Evolutionary conservation across 2,888 invertebrate species (phyloP), one percentile per base, ranked within the genome.

Genomic region (Oasisia sp.): DNA sequence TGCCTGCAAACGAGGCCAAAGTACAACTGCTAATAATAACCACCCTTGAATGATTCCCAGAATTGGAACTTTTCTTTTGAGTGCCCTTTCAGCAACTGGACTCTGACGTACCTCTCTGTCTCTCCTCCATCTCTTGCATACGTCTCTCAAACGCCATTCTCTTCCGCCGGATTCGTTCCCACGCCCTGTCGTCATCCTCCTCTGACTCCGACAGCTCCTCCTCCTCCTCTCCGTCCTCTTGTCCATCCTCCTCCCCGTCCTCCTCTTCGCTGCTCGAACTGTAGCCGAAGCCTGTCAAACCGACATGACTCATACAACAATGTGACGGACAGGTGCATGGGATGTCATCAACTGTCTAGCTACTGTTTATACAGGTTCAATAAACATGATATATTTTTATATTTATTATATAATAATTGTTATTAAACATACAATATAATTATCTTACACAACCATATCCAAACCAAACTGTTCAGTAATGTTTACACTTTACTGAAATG

Each of bases 141-240:
- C 91, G 92, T 19, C 92, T 38, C 45, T 92, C 93, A 93, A 93
- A 93, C 32, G 92, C 93, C 14, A 38, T 11, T 19, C 89, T 74
- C 89, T 93, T 93, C 7, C 91, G 19, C n/a, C 92, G 92, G 56
- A 92, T 93, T n/a, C 92, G 44, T 74, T 93, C 92, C 90, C 91
- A 91, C 32, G 92, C 38, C 50, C 45, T 91, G 14, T 92, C 93
- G 9, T 93, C 93, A 50, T 92, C 92, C 32, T 92, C 92, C 4
- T 91, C 91, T 38, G 92, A 92, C 5, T 91, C 91, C 32, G 56
- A 56, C 38, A 58, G n/a, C 12, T 89, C 58, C 74, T 89, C 91
- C 14, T 27, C n/a, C n/a, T 32, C 32, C 91, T 50, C 91, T 32
- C 38, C 38, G 74, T 50, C 45, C 44, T 32, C 91, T 32, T n/a